A percentile compares a stretch with the other conserved stretches of the same genome.
Conservation (phyloP, 1,140 invertebrate genomes). For the Drosophila albomicans region DNA sequence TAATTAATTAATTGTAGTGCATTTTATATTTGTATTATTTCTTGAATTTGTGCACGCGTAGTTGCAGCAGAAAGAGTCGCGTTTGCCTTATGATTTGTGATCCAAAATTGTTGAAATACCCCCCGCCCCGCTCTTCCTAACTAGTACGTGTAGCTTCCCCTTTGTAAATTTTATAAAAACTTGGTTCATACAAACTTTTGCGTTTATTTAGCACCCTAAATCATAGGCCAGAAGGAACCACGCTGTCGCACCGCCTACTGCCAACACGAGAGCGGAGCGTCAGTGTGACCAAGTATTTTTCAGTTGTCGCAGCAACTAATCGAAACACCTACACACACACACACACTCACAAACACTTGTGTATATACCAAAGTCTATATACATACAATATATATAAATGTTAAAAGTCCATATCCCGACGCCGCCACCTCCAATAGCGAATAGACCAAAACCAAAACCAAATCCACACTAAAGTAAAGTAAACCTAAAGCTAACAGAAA, state of each 20-base stretch:
- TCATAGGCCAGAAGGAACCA: slow-evolving; percentile 55
- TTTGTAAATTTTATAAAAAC: slow-evolving; percentile 39
- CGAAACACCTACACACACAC: slow-evolving; percentile 15
- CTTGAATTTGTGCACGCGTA: slow-evolving; percentile 26
- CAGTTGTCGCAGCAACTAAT: slow-evolving; percentile 47
- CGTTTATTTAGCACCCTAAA: slow-evolving; percentile 81
- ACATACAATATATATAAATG: slow-evolving; percentile 28
- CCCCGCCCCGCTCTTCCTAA: background rate
- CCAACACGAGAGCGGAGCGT: slow-evolving; percentile 3
- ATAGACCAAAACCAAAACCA: slow-evolving; percentile 33
- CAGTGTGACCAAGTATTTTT: slow-evolving; percentile 47
- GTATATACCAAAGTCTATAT: slow-evolving; percentile 11
- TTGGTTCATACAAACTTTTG: slow-evolving; percentile 83
- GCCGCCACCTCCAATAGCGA: slow-evolving; percentile 56
- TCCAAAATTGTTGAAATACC: slow-evolving; percentile 23
- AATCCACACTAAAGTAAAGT: slow-evolving; percentile 28
- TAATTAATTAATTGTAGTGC: background rate
- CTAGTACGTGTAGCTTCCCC: background rate
- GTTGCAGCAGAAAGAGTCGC: slow-evolving; percentile 22
- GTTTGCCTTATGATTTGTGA: slow-evolving; percentile 16
- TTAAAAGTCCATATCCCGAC: slow-evolving; percentile 54
- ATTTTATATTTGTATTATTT: background rate
- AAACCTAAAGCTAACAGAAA: slow-evolving; percentile 8
- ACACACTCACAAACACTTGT: slow-evolving; percentile 24
- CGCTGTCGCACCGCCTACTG: slow-evolving; percentile 50